These are phyloP conservation scores for Sarcophilus harrisii DNA, from an alignment of 2,797 vertebrate species.

Conservation along the genomic window DNA sequence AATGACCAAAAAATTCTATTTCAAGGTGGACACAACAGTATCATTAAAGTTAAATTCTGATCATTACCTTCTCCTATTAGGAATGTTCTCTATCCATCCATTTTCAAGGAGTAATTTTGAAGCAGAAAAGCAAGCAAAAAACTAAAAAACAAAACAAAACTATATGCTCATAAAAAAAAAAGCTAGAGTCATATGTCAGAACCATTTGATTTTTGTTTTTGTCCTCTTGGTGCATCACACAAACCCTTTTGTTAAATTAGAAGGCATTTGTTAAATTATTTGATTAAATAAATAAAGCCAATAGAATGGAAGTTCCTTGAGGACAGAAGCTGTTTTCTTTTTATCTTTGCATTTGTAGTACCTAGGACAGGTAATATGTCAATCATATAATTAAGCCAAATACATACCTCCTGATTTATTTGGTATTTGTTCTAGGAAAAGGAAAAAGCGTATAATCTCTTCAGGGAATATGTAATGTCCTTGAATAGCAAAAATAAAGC, in stretches of 20 bases:
- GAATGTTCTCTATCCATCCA: background rate
- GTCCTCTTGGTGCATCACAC: background rate
- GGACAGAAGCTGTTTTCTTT: background rate
- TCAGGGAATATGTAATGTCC: background rate
- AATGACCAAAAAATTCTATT: background rate
- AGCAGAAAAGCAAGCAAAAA: slow-evolving; percentile 29
- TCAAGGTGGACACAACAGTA: background rate
- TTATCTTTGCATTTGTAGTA: background rate
- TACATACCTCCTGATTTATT: background rate
- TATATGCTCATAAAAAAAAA: slow-evolving; percentile 5
- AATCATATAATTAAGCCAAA: background rate
- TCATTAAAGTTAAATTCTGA: background rate
- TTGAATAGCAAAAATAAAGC: background rate
- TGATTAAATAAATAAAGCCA: background rate
- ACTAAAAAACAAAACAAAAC: background rate
- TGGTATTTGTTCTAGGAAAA: background rate
- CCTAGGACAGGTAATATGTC: background rate
- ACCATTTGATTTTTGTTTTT: background rate
- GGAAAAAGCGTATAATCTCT: background rate
- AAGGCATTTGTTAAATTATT: background rate
- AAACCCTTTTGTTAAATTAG: background rate
- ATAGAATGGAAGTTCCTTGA: background rate
- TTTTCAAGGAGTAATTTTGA: background rate
- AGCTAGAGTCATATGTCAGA: background rate
- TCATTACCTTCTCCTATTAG: background rate